Evolutionary conservation across 92 coral and sea anemone species (phyloP), one percentile per base, ranked within the genome.

Genomic region (Ricordea florida): DNA sequence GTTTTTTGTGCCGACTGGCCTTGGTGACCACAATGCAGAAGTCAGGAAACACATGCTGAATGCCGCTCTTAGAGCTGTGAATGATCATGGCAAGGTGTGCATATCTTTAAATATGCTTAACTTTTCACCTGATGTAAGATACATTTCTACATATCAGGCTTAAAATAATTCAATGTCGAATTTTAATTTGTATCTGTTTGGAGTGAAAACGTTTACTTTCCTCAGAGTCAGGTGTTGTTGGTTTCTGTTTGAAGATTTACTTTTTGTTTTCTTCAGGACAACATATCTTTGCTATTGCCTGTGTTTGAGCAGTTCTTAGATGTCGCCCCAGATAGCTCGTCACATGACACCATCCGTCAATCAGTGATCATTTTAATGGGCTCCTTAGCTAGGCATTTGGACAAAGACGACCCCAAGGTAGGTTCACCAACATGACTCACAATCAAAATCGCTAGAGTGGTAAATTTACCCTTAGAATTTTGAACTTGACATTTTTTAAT

Each of bases 331-430:
- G 93, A 93, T 66, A 83, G 94, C 31, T 85, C 97, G 31, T 93
- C 89, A 20, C 98, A 94, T 69, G 98, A 94, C 85, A 75, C 83
- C 10, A 92, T 94, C 18, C 85, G 94, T 58, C 98, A 92, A 62
- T 94, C 98, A 25, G 98, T 94, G 22, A 89, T 94, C 38, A 92
- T 94, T 45, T 75, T 94, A 28, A 94, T 94, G 98, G 98, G 98
- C 10, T 94, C 94, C 6, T 49, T 94, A 10, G 98, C 98, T 22
- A 80, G 87, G n/a, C 98, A 94, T 85, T 87, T 94, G 60, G 97
- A 94, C 66, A 94, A 88, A 55, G 94, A 87, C 29, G 97, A 94
- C 64, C 97, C 98, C 23, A 93, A 93, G 91, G 98, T 93, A 17
- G 1, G 41, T n/a, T n/a, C n/a, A n/a, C n/a, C n/a, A n/a, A n/a